Base-by-base conservation (phyloP, 2,888 invertebrate species). In the Ischnus inquisitorius region DNA sequence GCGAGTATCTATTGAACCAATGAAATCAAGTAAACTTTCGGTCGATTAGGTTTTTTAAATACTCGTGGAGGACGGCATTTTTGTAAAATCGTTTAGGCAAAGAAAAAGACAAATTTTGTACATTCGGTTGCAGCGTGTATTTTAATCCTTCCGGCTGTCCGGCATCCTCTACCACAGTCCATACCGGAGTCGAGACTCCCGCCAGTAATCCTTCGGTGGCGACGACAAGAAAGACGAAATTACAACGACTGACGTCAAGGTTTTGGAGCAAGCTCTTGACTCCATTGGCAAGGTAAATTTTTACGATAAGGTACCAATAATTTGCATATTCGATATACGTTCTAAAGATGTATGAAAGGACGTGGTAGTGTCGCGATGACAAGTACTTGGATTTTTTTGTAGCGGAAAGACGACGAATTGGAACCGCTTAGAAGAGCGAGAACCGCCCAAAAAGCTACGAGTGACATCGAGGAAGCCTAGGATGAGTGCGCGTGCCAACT, bases 251-350 rank as follows among this genome's bases (percentile, higher is more conserved):
- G 99, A 99, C 94, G 96, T 98, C 72, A 97, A 97, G 92, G 96
- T 97, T 71, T 95, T 99, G 84, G 98, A 98, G 92, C 96, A 97
- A 89, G 99, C 98, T 87, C 94, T 99, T 89, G 98, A 98, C 92
- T 96, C 96, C 82, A 95, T 99, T 60, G 95, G 95, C 60, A 94
- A 94, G 86, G 93, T 93, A 67, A 79, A 19, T 46, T 72, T 57
- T 16, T 1, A 39, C n/a, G 2, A 12, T 48, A n/a, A 10, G 3
- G 2, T 51, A 19, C 5, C 2, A n/a, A 51, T 51, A 10, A 6
- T 51, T 10, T 51, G 51, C 51, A 22, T 54, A 22, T 54, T 19
- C 0, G 10, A n/a, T n/a, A 22, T 19, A 4, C 14, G n/a, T 25
- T 67, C 16, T 46, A 46, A n/a, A n/a, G n/a, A n/a, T n/a, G n/a